These are phyloP conservation scores for Trinectes maculatus DNA, from an alignment of 2,113 vertebrate species.

Conservation along the genomic window DNA sequence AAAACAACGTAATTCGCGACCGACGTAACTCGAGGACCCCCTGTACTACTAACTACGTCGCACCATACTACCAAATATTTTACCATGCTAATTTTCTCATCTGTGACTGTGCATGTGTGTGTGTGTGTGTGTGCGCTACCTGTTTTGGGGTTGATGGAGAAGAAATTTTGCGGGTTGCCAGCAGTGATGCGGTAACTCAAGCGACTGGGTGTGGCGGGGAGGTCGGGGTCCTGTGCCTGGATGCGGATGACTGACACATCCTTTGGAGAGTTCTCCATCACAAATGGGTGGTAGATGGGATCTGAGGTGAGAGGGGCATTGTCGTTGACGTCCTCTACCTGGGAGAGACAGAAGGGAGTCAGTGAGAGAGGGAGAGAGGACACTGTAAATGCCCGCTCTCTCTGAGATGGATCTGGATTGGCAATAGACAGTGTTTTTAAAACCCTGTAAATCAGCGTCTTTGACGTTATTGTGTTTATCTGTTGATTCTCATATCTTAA, in stretches of 20 bases:
- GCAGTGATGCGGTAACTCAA: constrained; percentile 93
- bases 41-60: too few relatives aligned
- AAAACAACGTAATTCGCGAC: too few relatives aligned
- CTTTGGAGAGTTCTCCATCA: constrained; percentile 96
- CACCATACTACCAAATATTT: too few relatives aligned
- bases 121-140: constrained; percentile 78
- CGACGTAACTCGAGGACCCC: too few relatives aligned
- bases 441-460: constrained; percentile 14
- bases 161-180: constrained; percentile 98
- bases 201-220: constrained; percentile 83
- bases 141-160: constrained; percentile 93
- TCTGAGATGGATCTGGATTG: constrained; percentile 8
- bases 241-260: constrained; percentile 94
- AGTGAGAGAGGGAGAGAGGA: not conserved
- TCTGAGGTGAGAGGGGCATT: constrained; percentile 95
- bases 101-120: not conserved
- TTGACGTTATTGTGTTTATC: not conserved
- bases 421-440: constrained; percentile 1
- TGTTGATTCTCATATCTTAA: constrained; percentile 42
- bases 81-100: too few relatives aligned
- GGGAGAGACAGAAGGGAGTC: constrained; percentile 8
- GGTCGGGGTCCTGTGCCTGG: constrained; percentile 93
- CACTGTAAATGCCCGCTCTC: not conserved
- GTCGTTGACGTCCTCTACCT: constrained; percentile 95
- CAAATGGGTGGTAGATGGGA: constrained; percentile 91